Conservation (phyloP, 2,113 vertebrate species). For the Corythornis cristatus region DNA sequence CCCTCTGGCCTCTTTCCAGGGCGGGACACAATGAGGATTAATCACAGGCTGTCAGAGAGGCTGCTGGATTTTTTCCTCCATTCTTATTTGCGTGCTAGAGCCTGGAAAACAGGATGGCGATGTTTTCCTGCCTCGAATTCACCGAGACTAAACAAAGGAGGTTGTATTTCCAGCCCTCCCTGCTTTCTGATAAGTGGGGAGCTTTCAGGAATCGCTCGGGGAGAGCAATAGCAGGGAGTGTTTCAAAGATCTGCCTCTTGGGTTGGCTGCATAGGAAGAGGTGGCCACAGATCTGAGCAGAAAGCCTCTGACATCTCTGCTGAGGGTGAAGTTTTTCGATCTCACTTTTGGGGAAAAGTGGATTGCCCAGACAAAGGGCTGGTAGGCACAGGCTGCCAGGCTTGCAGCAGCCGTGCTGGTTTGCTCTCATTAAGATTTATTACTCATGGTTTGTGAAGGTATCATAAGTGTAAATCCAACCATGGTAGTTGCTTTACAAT, state of each 20-base stretch:
- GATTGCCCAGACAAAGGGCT: background rate
- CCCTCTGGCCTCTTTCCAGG: constrained; percentile 7
- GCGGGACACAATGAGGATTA: constrained; percentile 27
- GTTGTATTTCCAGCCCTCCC: constrained; percentile 12
- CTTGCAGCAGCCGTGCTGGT: rapidly evolving
- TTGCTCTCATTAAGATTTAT: background rate
- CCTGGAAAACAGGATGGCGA: constrained; percentile 71
- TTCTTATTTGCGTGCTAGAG: constrained; percentile 46
- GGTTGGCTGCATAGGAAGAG: background rate
- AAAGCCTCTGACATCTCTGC: background rate
- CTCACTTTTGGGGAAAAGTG: background rate
- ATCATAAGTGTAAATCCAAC: rapidly evolving
- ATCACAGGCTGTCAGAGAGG: constrained; percentile 28
- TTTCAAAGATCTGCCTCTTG: background rate
- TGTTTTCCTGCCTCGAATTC: constrained; percentile 57
- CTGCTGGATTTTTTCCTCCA: constrained; percentile 50
- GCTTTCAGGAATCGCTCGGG: background rate
- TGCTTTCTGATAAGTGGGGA: background rate
- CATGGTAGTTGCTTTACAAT: background rate
- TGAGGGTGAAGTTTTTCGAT: background rate
- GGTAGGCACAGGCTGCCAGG: background rate
- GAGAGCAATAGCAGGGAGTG: background rate
- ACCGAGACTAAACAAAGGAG: constrained; percentile 71
- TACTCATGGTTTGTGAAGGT: background rate
- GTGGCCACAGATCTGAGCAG: background rate